Base-by-base conservation (phyloP, 2,113 vertebrate species). In the Astatoreochromis straeleni region DNA sequence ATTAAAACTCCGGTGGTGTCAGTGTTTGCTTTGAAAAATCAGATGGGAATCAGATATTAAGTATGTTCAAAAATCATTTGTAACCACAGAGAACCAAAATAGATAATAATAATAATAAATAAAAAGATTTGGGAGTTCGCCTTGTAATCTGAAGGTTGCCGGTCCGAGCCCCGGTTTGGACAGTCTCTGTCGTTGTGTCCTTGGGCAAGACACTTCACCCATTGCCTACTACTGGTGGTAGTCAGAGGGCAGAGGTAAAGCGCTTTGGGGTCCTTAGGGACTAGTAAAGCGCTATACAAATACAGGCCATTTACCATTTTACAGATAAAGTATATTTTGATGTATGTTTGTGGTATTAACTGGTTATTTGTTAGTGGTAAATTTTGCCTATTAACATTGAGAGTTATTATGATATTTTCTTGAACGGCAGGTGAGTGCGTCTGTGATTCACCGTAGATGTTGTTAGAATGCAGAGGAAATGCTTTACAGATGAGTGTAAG, bases 81-180 rank as follows among this genome's bases (percentile, higher is more conserved):
- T 73, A 75, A 75, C 42, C 21, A 47, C 17, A 19, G 13, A 29
- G 0, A 75, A 17, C 70, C 24, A 29, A 75, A 63, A 35, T 70
- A 33, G 31, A 33, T 33, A 33, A 33, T 33, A 33, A 31, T 31
- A 31, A 33, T 33, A 33, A 33, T 33, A 33, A 33, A 33, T 33
- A 33, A 33, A 33, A 33, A 51, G 17, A 19, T 0, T 51, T 19
- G 49, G 49, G 49, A 19, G 49, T 19, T 51, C 1, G 4, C 4
- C 49, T 51, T 51, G 49, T 51, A 51, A n/a, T n/a, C 17, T 2
- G 49, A 19, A 51, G 7, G 47, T 51, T 51, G 47, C 47, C 0
- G 4, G 17, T 49, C 9, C 4, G 17, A 49, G 7, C 17, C 17
- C 47, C 0, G 2, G 8, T 0, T 49, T 19, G 47, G 47, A 49